phyloP scores from a whole-genome alignment of 2,797 vertebrate genomes.

The Tenualosa ilisha region DNA sequence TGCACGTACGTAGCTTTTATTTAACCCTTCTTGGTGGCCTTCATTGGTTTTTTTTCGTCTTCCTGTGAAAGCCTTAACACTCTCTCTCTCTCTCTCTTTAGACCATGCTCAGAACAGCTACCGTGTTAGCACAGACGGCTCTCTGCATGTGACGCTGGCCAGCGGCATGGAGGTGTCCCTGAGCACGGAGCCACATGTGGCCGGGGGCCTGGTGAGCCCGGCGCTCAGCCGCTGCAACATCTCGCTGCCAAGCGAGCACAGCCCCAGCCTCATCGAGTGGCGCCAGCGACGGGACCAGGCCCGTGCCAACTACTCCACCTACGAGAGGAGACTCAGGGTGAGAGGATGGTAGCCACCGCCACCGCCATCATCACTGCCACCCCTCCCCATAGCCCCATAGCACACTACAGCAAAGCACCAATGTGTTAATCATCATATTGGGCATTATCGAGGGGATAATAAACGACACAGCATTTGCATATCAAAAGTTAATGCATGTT shows the following conservation, averaged over 20 bases:
- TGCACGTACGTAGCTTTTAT: neutral
- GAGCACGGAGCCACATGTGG: conserved; percentile 87
- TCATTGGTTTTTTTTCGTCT: neutral
- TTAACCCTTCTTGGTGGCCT: neutral
- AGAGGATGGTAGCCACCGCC: conserved; percentile 32
- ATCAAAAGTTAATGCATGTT: too few species aligned
- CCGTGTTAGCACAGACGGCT: conserved; percentile 88
- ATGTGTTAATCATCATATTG: too few species aligned
- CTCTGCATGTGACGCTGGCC: conserved; percentile 87
- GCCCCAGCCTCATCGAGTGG: conserved; percentile 93
- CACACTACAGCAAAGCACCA: too few species aligned
- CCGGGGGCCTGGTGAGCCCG: conserved; percentile 81
- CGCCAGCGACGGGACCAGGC: conserved; percentile 90
- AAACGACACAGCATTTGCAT: too few species aligned
- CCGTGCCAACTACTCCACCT: conserved; percentile 89
- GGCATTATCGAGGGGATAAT: too few species aligned
- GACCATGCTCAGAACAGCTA: conserved; percentile 78
- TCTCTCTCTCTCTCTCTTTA: conserved; percentile 40
- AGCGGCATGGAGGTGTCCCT: conserved; percentile 93
- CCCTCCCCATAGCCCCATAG: too few species aligned
- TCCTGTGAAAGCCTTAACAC: neutral
- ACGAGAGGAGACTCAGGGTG: conserved; percentile 92
- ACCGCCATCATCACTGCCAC: too few species aligned
- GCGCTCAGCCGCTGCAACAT: conserved; percentile 93
- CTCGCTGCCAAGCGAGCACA: conserved; percentile 90